phyloP scores from a whole-genome alignment of 2,113 vertebrate species.

The Erythrocebus patas region DNA sequence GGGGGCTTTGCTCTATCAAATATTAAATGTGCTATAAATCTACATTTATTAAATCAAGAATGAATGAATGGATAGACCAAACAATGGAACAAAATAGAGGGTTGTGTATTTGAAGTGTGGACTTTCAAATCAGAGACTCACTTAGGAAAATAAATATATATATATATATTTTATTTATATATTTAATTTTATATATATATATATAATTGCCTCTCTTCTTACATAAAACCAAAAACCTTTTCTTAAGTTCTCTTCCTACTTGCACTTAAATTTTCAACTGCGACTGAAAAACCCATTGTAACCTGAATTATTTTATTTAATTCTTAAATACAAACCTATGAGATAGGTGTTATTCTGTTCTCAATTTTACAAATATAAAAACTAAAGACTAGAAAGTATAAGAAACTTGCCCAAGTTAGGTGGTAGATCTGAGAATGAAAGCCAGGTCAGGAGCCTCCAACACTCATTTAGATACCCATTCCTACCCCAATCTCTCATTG shows the following conservation, averaged over 20 bases:
- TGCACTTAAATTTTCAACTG: neutral
- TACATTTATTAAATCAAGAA: neutral
- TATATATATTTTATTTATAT: neutral
- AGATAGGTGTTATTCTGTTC: neutral
- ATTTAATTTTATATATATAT: neutral
- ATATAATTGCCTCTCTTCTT: neutral
- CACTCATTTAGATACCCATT: neutral
- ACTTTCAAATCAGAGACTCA: neutral
- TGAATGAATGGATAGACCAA: neutral
- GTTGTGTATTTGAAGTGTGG: neutral
- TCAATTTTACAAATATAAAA: neutral
- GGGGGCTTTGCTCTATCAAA: neutral
- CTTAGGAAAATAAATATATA: neutral
- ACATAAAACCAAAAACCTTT: neutral
- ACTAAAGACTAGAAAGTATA: neutral
- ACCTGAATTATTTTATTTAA: neutral
- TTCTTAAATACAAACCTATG: neutral
- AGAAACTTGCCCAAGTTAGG: neutral
- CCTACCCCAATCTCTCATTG: neutral
- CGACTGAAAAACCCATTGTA: neutral
- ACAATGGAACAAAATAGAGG: neutral
- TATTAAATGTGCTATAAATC: neutral
- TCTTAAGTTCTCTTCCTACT: neutral
- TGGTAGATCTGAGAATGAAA: neutral
- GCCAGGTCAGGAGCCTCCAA: accelerated